These are phyloP conservation scores for Gobius niger DNA, from an alignment of 2,113 vertebrate species.

Conservation along the genomic window DNA sequence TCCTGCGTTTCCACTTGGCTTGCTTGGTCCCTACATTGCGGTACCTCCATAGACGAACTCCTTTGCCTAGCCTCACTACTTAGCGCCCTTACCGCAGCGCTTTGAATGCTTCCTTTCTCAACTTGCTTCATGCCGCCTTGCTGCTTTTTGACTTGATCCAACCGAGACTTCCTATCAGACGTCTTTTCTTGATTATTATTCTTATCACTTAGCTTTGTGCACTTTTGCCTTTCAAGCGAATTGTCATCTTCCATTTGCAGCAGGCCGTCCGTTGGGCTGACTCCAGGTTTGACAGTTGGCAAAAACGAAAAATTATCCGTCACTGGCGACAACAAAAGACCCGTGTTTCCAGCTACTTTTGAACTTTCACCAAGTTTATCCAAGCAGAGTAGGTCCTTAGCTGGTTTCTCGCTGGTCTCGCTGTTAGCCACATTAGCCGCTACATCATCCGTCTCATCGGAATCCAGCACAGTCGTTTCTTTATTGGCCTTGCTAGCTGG, in stretches of 20 bases:
- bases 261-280: slow-evolving; percentile 62
- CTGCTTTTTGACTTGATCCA: slow-evolving; percentile 79
- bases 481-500: slow-evolving; percentile 53
- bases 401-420: slow-evolving; percentile 63
- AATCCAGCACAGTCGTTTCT: slow-evolving; percentile 58
- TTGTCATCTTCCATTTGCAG: slow-evolving; percentile 34
- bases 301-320: slow-evolving; percentile 65
- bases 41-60: slow-evolving; percentile 66
- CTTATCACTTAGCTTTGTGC: slow-evolving; percentile 59
- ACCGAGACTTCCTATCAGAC: slow-evolving; percentile 78
- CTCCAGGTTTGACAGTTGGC: slow-evolving; percentile 72
- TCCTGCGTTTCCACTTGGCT: slow-evolving; percentile 69
- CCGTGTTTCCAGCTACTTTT: slow-evolving; percentile 72
- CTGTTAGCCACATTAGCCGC: slow-evolving; percentile 61
- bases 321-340: slow-evolving; percentile 72
- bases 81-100: slow-evolving; percentile 77
- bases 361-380: slow-evolving; percentile 75
- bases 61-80: slow-evolving; percentile 76
- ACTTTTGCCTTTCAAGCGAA: slow-evolving; percentile 47
- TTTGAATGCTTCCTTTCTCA: slow-evolving; percentile 64
- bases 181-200: slow-evolving; percentile 71
- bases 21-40: slow-evolving; percentile 71
- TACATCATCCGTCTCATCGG: slow-evolving; percentile 79
- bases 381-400: slow-evolving; percentile 77
- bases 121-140: slow-evolving; percentile 62